Evolutionary conservation across 1,140 invertebrate species (phyloP).

Genomic region (Apis cerana): DNA sequence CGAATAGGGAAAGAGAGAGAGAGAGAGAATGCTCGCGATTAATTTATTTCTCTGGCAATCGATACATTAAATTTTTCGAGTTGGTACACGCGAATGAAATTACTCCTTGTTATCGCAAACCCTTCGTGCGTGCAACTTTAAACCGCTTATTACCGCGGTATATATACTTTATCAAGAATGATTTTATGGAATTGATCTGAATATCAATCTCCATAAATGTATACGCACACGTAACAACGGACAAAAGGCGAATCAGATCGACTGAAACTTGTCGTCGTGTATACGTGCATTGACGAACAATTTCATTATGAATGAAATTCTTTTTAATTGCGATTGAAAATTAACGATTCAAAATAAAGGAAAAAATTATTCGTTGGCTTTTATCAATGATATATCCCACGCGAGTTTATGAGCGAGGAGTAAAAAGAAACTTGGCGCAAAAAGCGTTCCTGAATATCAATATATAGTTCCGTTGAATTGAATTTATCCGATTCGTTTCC

Average conservation of each 20-base stretch:
- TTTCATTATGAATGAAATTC: not conserved
- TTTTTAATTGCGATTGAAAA: not conserved
- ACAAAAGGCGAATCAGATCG: not conserved
- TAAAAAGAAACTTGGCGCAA: not conserved
- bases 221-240: not conserved
- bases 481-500: constrained; percentile 19
- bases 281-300: not conserved
- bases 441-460: not conserved
- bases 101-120: constrained; percentile 10
- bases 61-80: constrained; percentile 13
- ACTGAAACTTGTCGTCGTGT: not conserved
- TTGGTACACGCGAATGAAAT: constrained; percentile 17
- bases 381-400: too few relatives aligned
- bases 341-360: not conserved
- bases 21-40: not conserved
- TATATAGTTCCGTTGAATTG: not conserved
- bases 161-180: constrained; percentile 2
- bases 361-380: not conserved
- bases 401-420: not conserved
- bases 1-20: not conserved
- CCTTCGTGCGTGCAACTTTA: not conserved
- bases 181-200: not conserved
- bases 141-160: constrained; percentile 18
- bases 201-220: not conserved
- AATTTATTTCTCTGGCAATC: not conserved